phyloP scores from a whole-genome alignment of 92 coral and sea anemone species.

The Bergia puertoricense region DNA sequence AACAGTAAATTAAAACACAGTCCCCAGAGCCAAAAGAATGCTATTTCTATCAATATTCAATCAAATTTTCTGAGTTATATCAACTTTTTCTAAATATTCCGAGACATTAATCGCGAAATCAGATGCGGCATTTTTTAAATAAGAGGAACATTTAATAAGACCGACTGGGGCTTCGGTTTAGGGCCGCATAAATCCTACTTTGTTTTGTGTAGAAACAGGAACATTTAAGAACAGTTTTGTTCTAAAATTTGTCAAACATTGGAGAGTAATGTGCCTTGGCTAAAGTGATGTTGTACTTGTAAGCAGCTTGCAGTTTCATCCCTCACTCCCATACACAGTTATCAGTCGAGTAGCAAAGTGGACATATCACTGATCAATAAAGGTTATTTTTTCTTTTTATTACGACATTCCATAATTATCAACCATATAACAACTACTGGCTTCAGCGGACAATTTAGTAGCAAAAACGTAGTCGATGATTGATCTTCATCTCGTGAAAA shows the following conservation, averaged over 20 bases:
- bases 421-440: not conserved
- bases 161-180: no score
- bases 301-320: not conserved
- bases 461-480: not conserved
- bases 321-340: no score
- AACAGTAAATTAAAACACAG: not conserved
- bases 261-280: no score
- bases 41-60: not conserved
- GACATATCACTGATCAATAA: not conserved
- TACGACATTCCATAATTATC: not conserved
- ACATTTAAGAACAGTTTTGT: not conserved
- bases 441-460: not conserved
- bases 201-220: not conserved
- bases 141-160: no score
- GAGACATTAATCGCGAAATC: not conserved
- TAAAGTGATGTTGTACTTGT: not conserved
- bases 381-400: not conserved
- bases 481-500: not conserved
- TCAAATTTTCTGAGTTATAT: not conserved
- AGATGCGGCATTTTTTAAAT: no score
- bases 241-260: not conserved
- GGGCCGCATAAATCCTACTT: not conserved
- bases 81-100: not conserved
- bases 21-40: not conserved
- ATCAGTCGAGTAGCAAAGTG: not conserved